Evolutionary conservation across 2,113 vertebrate genomes (phyloP), one percentile per base, ranked within the genome.

Genomic region (Neopipo cinnamomea): DNA sequence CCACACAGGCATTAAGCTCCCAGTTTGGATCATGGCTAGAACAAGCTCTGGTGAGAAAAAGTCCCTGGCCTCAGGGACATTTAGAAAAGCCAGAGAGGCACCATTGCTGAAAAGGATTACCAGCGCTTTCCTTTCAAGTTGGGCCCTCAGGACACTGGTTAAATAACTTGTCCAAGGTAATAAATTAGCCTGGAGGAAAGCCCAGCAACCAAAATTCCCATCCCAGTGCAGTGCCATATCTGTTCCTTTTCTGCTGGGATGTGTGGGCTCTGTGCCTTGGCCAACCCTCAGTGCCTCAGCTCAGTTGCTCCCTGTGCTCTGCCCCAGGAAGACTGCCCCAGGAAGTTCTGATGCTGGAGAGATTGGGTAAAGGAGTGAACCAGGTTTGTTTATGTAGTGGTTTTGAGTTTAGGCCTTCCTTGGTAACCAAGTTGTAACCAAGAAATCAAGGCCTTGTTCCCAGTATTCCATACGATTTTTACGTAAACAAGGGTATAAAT

Each of bases 171-270:
- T 37, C 58, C n/a, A 44, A 77, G 21, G 44, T n/a, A 59, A 68
- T 37, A 63, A 82, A 75, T 18, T 55, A 72, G 12, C 46, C 33
- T 88, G 44, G 71, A 72, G 66, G n/a, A 88, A 88, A 88, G 35
- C 14, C n/a, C 6, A 2, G n/a, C 33, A 30, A 14, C 27, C 5
- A 11, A 65, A 63, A 35, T 28, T 35, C 35, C 19, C 25, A 59
- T 59, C 13, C 47, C 33, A 37, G n/a, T 0, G 4, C 46, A 24
- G 20, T 1, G 1, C 18, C 1, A 1, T 5, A 35, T 23, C 39
- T 33, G 3, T 35, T 77, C 30, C 37, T 0, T 0, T n/a, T 87
- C 44, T 28, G 12, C 42, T 22, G 12, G 44, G 72, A 14, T 3
- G 14, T 23, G 59, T 1, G 5, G 41, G 42, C 31, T 53, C 33